Evolutionary conservation across 2,113 vertebrate species (phyloP), one percentile per base, ranked within the genome.

Genomic region (Coreoperca whiteheadi): DNA sequence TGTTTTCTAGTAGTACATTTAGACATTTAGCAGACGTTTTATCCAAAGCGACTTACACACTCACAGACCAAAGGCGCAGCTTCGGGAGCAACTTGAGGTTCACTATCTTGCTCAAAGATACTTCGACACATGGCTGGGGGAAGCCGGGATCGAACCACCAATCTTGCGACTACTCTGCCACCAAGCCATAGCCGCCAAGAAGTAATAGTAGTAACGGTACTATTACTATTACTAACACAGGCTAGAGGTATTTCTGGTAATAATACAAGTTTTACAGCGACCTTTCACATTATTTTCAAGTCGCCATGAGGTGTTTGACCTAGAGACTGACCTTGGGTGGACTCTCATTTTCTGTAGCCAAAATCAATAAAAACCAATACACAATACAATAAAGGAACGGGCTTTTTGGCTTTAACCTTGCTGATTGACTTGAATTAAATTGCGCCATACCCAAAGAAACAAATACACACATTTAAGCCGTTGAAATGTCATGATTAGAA

Each of bases 401-500:
- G 70, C n/a, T 10, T 23, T 23, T 65, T 12, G 21, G 82, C 56
- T 81, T 67, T 41, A 15, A 37, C 46, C 25, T 6, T 1, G 15
- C 34, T 37, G 72, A n/a, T 8, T 23, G 67, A 69, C 18, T 21
- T 11, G 57, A 46, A 73, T 68, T 43, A 11, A 59, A 11, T 12
- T 70, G 57, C 74, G 78, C 72, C 66, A 69, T n/a, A 37, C 67
- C 56, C 8, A 72, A 65, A 87, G 59, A 67, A 66, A 59, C 75
- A 51, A 53, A 72, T 2, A 56, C 48, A 81, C 50, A 34, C 39
- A 30, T 32, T 53, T 48, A 15, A 41, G 63, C 30, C 0, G 37
- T 4, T 75, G 14, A 63, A 63, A 41, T 50, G 6, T 37, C 68
- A 23, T 32, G 61, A 77, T 61, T 16, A 23, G 3, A 20, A 32